Conservation (phyloP, 2,888 invertebrate genomes). For the Leucoma salicis region DNA sequence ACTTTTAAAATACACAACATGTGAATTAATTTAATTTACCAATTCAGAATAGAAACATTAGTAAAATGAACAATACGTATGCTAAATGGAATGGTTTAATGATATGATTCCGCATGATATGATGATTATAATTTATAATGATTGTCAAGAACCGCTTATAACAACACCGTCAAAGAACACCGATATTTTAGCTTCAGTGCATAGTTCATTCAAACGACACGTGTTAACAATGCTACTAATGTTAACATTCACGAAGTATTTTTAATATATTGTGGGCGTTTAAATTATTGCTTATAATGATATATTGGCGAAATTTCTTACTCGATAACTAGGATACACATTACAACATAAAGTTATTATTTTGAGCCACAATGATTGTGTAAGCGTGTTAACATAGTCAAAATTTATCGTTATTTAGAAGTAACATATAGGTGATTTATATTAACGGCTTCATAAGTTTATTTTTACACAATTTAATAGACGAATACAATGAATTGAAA, state of each 20-base stretch:
- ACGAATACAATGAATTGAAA: slow-evolving; percentile 33
- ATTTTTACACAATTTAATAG: slow-evolving; percentile 27
- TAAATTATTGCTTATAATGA: slow-evolving; percentile 73
- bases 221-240: slow-evolving; percentile 31
- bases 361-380: slow-evolving; percentile 62
- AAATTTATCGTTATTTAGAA: slow-evolving; percentile 20
- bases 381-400: slow-evolving; percentile 30
- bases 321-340: slow-evolving; percentile 53
- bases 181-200: neutral
- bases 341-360: slow-evolving; percentile 53
- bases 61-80: neutral
- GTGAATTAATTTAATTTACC: neutral
- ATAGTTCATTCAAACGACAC: slow-evolving; percentile 8
- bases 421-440: slow-evolving; percentile 11
- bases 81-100: neutral
- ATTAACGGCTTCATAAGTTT: slow-evolving; percentile 9
- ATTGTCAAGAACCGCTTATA: no score
- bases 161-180: neutral
- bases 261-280: slow-evolving; percentile 46
- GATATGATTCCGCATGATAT: slow-evolving; percentile 24
- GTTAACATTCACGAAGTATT: slow-evolving; percentile 39
- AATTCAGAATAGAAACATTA: neutral
- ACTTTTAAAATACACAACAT: neutral
- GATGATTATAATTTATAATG: slow-evolving; percentile 6
- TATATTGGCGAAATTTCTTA: slow-evolving; percentile 66